Base-by-base conservation (phyloP, 1,140 invertebrate genomes). In the Halictus rubicundus region DNA sequence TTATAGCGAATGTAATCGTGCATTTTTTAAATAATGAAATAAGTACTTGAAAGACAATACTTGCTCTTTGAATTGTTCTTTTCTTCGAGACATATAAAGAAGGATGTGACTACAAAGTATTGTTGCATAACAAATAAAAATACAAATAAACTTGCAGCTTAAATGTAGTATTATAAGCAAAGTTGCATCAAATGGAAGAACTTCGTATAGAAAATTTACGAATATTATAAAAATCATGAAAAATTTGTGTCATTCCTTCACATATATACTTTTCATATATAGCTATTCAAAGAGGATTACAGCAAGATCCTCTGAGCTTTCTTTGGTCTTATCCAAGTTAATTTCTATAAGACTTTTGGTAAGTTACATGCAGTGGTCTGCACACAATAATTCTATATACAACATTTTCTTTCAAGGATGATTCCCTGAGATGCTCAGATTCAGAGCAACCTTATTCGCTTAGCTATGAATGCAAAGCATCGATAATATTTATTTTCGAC, bases 301-400 rank as follows among this genome's bases (percentile, higher is more conserved):
- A 88, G 78, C 82, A 89, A 89, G 75, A 77, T 87, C 82, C 78
- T 86, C 68, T 66, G 75, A 81, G 80, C 77, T 87, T 80, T 90
- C 90, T 92, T 92, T 92, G 91, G 90, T 91, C 79, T 92, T 80
- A 54, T 84, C 80, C 85, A 82, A 81, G 70, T 85, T 88, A 82
- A 73, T 80, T 83, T 85, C 79, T 83, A 77, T 83, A 80, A 84
- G 61, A 70, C 83, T 88, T 89, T 89, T 87, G 81, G 81, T 86
- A 82, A 85, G 77, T 74, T 80, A 68, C 68, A 84, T 60, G 73
- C 73, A 82, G 46, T 49, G 10, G 68, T 32, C 25, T 76, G 57
- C 79, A 57, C 21, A 54, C 57, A 32, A 39, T 78, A 79, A 74
- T 78, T 79, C 61, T 82, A 82, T 39, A 65, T 80, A 85, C 81